Conservation (phyloP, 1,140 invertebrate species). For the Leptestheria dahalacensis region DNA sequence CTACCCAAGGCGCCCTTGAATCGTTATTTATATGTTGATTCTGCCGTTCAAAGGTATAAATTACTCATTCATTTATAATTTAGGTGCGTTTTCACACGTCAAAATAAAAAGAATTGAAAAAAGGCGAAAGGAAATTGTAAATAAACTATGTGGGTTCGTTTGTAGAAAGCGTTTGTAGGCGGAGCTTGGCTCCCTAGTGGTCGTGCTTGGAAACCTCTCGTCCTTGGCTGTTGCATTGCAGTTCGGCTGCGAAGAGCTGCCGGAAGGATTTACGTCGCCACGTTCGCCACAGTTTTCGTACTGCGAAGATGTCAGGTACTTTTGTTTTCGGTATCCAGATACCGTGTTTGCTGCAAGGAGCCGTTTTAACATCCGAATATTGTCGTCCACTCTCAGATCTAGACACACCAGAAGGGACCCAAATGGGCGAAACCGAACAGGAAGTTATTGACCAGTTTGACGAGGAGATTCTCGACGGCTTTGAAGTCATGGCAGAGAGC, state of each 20-base stretch:
- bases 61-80: too few relatives aligned
- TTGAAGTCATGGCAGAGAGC: too few relatives aligned
- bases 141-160: too few relatives aligned
- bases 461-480: background rate
- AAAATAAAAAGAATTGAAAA: too few relatives aligned
- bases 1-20: too few relatives aligned
- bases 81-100: too few relatives aligned
- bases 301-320: background rate
- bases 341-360: background rate
- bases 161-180: too few relatives aligned
- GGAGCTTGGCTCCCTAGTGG: background rate
- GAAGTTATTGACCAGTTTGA: background rate
- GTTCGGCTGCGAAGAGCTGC: background rate
- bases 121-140: too few relatives aligned
- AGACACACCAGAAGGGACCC: background rate
- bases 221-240: background rate
- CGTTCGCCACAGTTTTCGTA: background rate
- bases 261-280: background rate
- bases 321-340: too few relatives aligned
- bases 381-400: background rate
- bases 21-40: too few relatives aligned
- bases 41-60: too few relatives aligned
- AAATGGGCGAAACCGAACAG: background rate
- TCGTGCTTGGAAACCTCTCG: background rate
- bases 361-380: background rate